Evolutionary conservation across 2,113 vertebrate species (phyloP), one percentile per base, ranked within the genome.

Genomic region (Tragelaphus imberbis): DNA sequence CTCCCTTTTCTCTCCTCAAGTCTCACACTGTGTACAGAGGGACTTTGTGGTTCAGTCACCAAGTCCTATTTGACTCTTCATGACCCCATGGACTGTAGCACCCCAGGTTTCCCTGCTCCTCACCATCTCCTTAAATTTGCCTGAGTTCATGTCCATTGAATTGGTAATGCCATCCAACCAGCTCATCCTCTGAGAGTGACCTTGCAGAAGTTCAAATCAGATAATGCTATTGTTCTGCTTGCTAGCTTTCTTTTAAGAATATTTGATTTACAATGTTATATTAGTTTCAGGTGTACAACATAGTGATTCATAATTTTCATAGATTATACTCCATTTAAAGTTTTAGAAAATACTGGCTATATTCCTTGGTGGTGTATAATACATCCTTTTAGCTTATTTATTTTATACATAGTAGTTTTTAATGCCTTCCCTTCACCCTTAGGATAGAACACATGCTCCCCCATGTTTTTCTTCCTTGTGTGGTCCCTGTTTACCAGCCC

Each of bases 381-480:
- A 53, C 4, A 82, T 23, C 19, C 0, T 36, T 14, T 2, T n/a
- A 25, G 77, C 47, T 55, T 82, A 82, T 55, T 82, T 82, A 33
- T n/a, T 23, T 53, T 4, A 82, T 55, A 55, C 33, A 25, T 7
- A 11, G 51, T 5, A 82, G 80, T 40, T 81, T 81, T 87, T 7
- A 96, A 79, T 71, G 23, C 25, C 16, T 88, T 21, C n/a, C 33
- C 5, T 71, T 80, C 33, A 77, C 4, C 15, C 21, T 80, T n/a
- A 27, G 8, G 25, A 30, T 7, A 75, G 14, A 27, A 5, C 1
- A 2, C 1, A 27, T 2, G 3, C 12, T 79, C 6, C 51, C 47
- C 55, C 79, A 82, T 11, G 0, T 19, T 84, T 61, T 23, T 30
- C 40, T 94, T 86, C 13, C 28, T 94, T 61, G 65, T 13, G 75